phyloP scores from a whole-genome alignment of 2,888 invertebrate species.

The Protonemura montana region DNA sequence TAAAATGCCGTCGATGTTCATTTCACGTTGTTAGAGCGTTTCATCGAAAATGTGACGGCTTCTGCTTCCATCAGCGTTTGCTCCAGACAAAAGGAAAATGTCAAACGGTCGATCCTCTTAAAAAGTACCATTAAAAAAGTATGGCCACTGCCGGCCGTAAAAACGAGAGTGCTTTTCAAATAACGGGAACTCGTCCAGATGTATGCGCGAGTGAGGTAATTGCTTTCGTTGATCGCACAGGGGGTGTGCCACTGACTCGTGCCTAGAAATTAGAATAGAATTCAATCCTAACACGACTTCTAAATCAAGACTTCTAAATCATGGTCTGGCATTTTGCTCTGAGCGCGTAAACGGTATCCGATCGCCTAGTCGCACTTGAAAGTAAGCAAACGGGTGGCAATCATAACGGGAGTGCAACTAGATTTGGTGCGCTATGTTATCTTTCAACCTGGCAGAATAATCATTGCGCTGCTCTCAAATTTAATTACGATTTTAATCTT shows the following conservation, averaged over 20 bases:
- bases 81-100: background rate
- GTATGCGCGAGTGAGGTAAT: background rate
- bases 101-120: constrained; percentile 2
- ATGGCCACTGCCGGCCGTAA: background rate
- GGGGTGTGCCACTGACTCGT: background rate
- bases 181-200: background rate
- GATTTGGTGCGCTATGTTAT: background rate
- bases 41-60: background rate
- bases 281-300: background rate
- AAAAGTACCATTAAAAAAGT: background rate
- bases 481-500: constrained; percentile 2
- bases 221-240: background rate
- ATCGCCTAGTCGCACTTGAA: background rate
- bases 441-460: background rate
- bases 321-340: background rate
- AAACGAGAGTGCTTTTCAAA: background rate
- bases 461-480: background rate
- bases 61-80: background rate
- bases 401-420: background rate
- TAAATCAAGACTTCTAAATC: background rate
- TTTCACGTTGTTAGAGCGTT: background rate
- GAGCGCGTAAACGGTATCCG: background rate
- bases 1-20: background rate
- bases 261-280: background rate
- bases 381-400: background rate